phyloP scores from a whole-genome alignment of 2,113 vertebrate species.

The Sprattus sprattus region DNA sequence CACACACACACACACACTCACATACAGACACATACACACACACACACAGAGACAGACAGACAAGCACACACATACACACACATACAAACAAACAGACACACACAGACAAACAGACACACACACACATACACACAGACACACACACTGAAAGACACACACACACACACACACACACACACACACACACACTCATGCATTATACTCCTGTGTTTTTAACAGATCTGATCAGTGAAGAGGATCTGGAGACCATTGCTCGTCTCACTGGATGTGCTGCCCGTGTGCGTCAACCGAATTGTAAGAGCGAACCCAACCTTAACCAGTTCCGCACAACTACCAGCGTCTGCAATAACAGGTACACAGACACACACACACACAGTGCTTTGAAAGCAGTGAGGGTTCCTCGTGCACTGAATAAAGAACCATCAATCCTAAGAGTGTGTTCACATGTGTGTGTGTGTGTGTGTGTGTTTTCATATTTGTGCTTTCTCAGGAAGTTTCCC shows the following conservation, averaged over 20 bases:
- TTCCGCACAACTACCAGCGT: slow-evolving; percentile 71
- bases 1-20: too few species aligned
- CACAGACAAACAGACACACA: too few species aligned
- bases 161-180: too few species aligned
- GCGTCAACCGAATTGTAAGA: slow-evolving; percentile 53
- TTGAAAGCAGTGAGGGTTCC: too few species aligned
- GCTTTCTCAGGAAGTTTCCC: slow-evolving; percentile 60
- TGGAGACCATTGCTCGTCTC: slow-evolving; percentile 64
- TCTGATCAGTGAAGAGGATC: slow-evolving; percentile 65
- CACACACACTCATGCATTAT: neutral
- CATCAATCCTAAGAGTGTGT: too few species aligned
- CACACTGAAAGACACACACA: too few species aligned
- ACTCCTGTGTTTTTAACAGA: slow-evolving; percentile 58
- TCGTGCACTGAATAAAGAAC: neutral
- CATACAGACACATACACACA: too few species aligned
- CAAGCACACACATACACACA: too few species aligned
- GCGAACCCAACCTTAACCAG: rapidly evolving
- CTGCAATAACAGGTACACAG: slow-evolving; percentile 81
- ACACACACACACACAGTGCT: neutral
- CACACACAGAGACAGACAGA: too few species aligned
- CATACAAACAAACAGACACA: too few species aligned
- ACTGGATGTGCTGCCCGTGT: slow-evolving; percentile 73
- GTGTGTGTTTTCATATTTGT: neutral
- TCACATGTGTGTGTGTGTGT: neutral
- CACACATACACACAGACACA: too few species aligned